phyloP scores from a whole-genome alignment of 2,888 invertebrate species.

The Nycteola revayana region DNA sequence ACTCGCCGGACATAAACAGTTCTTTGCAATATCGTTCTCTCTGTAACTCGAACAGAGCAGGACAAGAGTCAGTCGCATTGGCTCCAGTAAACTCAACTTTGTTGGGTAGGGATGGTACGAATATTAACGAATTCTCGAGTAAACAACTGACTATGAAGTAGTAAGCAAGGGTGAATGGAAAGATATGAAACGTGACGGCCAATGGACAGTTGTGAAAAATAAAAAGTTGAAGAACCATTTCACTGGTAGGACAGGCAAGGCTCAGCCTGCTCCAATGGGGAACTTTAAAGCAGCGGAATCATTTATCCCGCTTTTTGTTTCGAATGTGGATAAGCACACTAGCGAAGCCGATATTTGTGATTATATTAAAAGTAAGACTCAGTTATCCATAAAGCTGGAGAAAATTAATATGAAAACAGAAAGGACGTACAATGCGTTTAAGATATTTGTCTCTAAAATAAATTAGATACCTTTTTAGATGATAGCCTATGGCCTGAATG shows the following conservation, averaged over 20 bases:
- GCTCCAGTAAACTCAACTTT: too few relatives aligned
- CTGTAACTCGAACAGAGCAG: too few relatives aligned
- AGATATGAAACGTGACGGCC: neutral
- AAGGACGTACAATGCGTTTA: constrained; percentile 20
- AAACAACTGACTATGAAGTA: too few relatives aligned
- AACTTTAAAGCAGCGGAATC: constrained; percentile 1
- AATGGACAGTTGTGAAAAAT: neutral
- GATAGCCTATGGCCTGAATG: constrained; percentile 21
- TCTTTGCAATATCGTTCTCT: too few relatives aligned
- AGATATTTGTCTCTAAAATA: constrained; percentile 16
- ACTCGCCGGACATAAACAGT: too few relatives aligned
- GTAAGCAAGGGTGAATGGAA: neutral
- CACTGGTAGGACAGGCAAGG: neutral
- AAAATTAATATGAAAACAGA: constrained; percentile 11
- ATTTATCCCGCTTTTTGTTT: constrained; percentile 6
- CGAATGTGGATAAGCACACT: constrained; percentile 8
- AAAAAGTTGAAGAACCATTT: too few relatives aligned
- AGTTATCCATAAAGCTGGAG: constrained; percentile 6
- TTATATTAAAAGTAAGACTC: constrained; percentile 12
- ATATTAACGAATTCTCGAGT: too few relatives aligned
- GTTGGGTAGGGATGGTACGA: too few relatives aligned
- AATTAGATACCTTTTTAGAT: constrained; percentile 16
- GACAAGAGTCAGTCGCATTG: too few relatives aligned
- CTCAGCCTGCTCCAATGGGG: neutral
- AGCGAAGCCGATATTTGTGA: constrained; percentile 1